Conservation (phyloP, 2,113 vertebrate genomes). For the Archilochus colubris region DNA sequence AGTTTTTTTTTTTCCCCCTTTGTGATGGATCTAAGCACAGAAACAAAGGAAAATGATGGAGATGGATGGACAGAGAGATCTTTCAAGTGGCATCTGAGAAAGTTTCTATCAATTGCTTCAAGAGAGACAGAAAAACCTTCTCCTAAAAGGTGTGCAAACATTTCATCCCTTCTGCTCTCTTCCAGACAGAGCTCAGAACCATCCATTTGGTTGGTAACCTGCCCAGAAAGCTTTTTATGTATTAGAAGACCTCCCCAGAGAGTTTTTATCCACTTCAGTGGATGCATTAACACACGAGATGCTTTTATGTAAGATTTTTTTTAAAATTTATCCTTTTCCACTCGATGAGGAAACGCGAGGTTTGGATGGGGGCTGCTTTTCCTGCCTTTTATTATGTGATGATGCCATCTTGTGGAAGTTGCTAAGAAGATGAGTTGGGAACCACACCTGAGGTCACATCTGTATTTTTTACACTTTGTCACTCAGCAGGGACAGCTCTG, state of each 20-base stretch:
- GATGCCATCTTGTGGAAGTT: not conserved
- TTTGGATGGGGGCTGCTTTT: rapidly evolving
- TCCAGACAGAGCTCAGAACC: not conserved
- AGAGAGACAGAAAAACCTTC: not conserved
- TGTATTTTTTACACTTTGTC: too few relatives aligned
- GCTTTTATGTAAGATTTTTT: not conserved
- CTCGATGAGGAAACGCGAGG: too few relatives aligned
- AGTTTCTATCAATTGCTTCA: not conserved
- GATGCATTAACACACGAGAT: not conserved
- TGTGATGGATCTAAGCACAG: not conserved
- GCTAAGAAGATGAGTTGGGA: not conserved
- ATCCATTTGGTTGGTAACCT: not conserved
- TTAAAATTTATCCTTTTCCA: too few relatives aligned
- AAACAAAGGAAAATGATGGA: not conserved
- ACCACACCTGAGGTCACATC: rapidly evolving
- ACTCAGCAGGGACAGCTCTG: not conserved
- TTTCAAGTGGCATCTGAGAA: not conserved
- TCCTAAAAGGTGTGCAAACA: not conserved
- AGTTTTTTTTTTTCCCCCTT: not conserved
- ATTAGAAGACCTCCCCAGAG: not conserved
- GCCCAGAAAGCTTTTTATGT: not conserved
- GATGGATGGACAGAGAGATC: not conserved
- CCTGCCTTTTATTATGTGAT: not conserved
- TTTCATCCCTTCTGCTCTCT: not conserved
- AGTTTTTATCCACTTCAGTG: not conserved